phyloP scores from a whole-genome alignment of 2,113 vertebrate species.

The Pachycephala philippinensis region DNA sequence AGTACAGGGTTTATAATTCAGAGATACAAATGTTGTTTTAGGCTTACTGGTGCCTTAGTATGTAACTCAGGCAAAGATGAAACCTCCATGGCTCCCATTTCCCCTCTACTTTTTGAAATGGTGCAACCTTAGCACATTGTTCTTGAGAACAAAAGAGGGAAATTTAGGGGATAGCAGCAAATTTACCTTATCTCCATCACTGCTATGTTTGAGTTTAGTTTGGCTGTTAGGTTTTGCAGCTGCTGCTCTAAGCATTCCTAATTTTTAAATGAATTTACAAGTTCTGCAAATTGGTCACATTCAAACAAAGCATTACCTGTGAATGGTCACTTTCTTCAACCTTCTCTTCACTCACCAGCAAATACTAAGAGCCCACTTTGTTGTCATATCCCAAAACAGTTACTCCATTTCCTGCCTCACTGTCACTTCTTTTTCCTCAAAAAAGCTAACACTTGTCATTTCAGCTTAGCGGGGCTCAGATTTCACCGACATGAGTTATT shows the following conservation, averaged over 20 bases:
- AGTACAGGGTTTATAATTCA: neutral
- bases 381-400: neutral
- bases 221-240: neutral
- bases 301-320: neutral
- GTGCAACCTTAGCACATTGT: neutral
- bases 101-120: neutral
- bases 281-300: neutral
- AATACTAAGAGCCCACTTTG: neutral
- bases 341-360: neutral
- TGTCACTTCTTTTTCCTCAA: neutral
- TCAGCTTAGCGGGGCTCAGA: neutral
- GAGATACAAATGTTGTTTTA: neutral
- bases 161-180: neutral
- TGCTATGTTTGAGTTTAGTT: neutral
- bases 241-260: neutral
- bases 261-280: neutral
- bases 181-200: neutral
- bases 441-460: neutral
- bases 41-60: neutral
- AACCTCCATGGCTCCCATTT: neutral
- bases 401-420: neutral
- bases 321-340: neutral
- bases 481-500: neutral
- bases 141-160: neutral
- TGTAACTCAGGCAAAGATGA: neutral